Percentiles rank a stretch among this genome's conserved stretches.
phyloP scores from a whole-genome alignment of 53 echinoderm and acorn worm species.

The Paelopatides confundens region DNA sequence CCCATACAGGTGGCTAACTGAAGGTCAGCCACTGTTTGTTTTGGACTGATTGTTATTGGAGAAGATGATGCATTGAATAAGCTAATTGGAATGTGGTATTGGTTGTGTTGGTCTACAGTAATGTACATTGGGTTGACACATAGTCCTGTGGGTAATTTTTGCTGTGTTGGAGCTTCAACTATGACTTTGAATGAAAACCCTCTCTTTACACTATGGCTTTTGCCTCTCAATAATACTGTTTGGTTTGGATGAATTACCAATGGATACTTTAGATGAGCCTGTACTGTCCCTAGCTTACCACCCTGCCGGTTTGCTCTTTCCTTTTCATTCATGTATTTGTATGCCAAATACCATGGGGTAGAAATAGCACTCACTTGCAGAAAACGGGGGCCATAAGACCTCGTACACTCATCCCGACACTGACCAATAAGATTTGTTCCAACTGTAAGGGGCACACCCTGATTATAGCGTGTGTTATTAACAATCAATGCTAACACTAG shows the following conservation, averaged over 20 bases:
- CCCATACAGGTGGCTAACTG: neutral
- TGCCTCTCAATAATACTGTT: too few relatives aligned
- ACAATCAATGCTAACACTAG: constrained; percentile 2
- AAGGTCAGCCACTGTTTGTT: neutral
- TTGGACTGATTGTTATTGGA: neutral
- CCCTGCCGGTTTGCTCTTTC: too few relatives aligned
- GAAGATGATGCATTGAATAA: neutral
- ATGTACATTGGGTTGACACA: too few relatives aligned
- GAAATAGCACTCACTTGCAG: neutral
- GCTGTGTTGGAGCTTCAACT: neutral
- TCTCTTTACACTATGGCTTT: too few relatives aligned
- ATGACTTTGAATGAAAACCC: too few relatives aligned
- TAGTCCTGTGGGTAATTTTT: neutral
- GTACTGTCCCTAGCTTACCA: neutral
- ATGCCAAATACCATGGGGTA: too few relatives aligned
- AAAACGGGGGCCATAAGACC: neutral
- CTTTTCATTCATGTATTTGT: too few relatives aligned
- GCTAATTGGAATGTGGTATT: neutral
- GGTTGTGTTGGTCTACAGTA: too few relatives aligned
- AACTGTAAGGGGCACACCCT: neutral
- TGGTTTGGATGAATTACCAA: neutral
- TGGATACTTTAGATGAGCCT: neutral
- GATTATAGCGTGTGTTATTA: neutral
- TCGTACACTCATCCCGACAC: neutral
- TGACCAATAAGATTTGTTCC: neutral